A percentile compares a stretch with the other conserved stretches of the same genome.
These are phyloP conservation scores for Phyllostomus hastatus DNA, from an alignment of 2,113 vertebrate genomes.

Conservation along the genomic window DNA sequence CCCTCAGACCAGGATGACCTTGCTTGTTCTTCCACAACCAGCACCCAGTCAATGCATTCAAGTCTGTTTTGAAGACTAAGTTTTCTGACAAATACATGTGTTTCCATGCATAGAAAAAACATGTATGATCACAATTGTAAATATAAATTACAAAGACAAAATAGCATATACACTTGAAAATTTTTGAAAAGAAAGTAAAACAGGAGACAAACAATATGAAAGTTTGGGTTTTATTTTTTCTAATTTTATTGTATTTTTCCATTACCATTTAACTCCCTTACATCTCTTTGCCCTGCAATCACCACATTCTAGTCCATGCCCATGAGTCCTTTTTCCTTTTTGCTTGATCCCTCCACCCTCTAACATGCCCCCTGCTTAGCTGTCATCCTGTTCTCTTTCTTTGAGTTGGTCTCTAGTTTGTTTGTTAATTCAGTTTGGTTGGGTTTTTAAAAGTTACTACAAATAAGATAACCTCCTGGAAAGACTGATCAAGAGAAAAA, in stretches of 20 bases:
- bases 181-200: not conserved
- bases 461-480: not conserved
- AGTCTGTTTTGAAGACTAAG: not conserved
- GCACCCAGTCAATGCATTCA: not conserved
- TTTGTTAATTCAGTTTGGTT: not conserved
- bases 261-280: too few species aligned
- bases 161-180: not conserved
- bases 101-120: not conserved
- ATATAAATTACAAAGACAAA: not conserved
- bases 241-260: too few species aligned
- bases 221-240: not conserved
- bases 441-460: not conserved
- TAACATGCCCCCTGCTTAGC: too few species aligned
- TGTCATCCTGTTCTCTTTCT: too few species aligned
- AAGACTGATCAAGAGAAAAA: not conserved
- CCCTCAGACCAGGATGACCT: not conserved
- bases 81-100: not conserved
- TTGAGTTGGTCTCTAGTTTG: too few species aligned
- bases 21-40: not conserved
- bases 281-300: too few species aligned
- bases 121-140: not conserved
- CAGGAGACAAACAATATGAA: not conserved
- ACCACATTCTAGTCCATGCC: too few species aligned
- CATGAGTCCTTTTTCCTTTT: too few species aligned
- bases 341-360: too few species aligned